phyloP scores from a whole-genome alignment of 2,113 vertebrate genomes.

The Bolborhynchus lineola region DNA sequence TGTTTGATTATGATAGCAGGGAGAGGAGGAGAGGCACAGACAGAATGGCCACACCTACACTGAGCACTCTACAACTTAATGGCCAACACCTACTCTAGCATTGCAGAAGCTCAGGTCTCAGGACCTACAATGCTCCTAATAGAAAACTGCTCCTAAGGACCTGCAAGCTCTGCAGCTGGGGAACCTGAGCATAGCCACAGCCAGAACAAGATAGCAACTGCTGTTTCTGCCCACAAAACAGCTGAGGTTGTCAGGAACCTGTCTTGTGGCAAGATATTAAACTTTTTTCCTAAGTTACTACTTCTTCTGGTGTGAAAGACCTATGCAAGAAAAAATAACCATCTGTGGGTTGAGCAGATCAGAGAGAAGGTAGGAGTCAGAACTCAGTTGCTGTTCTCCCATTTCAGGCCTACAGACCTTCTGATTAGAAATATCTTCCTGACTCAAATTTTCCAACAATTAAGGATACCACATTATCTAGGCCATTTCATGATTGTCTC shows the following conservation, averaged over 20 bases:
- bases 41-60: background rate
- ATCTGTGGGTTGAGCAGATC: background rate
- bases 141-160: background rate
- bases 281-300: background rate
- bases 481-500: background rate
- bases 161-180: background rate
- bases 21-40: background rate
- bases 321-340: background rate
- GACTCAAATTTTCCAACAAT: background rate
- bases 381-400: background rate
- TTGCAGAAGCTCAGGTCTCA: background rate
- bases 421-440: background rate
- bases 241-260: background rate
- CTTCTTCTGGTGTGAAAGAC: background rate
- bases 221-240: background rate
- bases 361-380: background rate
- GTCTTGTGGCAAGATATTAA: background rate
- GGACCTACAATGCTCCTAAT: fast-evolving
- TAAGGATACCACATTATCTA: background rate
- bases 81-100: background rate
- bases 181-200: background rate
- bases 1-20: background rate
- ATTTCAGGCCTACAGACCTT: background rate
- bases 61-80: background rate
- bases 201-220: background rate